Evolutionary conservation across 2,888 invertebrate species (phyloP), one percentile per base, ranked within the genome.

Genomic region (Leuctra nigra): DNA sequence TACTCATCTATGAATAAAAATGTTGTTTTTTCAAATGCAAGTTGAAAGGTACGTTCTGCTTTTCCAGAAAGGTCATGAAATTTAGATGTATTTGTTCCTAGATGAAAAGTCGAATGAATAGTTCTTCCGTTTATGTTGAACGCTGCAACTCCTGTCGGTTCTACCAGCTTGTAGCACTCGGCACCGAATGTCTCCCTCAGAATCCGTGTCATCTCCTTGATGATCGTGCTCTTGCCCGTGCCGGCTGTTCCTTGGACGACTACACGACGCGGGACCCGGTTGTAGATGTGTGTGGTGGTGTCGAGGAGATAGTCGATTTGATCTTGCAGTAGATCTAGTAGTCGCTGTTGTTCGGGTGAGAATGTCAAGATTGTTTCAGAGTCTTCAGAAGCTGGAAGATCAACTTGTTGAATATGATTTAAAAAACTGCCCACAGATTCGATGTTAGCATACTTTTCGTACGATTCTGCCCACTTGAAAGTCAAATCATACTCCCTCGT

Each of bases 1-100:
- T 47, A 48, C 18, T 48, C 48, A 33, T 48, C 48, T 3, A 29
- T 29, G 4, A 48, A 7, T 14, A 48, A 29, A 4, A 48, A 48
- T 4, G 6, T 1, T 2, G n/a, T 14, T 14, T 24, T 4, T 9
- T n/a, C 6, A 25, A 48, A 29, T 24, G 6, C 14, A 6, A 48
- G 1, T 48, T 48, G 48, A 16, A 25, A 29, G 25, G n/a, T 29
- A 4, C 48, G 4, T 11, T 24, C 48, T n/a, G 13, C 29, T 29
- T 48, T 48, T 6, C 48, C 25, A 6, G n/a, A 9, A 9, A 48
- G 29, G 6, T 48, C 48, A 4, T 4, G 2, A 18, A 48, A 48
- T n/a, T 48, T 24, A 2, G 48, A 4, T 2, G 29, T 4, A 33
- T 48, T 48, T 29, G 29, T 29, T 2, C 25, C 48, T 6, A 24